phyloP scores from a whole-genome alignment of 2,113 vertebrate species.

The Shinisaurus crocodilurus region DNA sequence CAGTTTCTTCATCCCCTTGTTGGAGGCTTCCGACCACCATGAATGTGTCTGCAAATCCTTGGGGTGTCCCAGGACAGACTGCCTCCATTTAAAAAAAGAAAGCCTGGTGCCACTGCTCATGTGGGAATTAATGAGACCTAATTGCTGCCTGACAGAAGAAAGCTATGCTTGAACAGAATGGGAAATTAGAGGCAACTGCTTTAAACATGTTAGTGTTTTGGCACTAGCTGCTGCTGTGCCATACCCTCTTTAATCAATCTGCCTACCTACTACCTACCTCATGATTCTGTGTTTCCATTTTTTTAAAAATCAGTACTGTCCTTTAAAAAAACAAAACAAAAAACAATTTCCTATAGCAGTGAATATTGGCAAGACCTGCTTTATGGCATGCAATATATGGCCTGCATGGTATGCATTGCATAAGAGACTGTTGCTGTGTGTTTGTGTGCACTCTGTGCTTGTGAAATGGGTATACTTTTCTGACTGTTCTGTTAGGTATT shows the following conservation, averaged over 20 bases:
- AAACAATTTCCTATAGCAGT: neutral
- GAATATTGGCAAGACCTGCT: neutral
- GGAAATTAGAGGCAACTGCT: neutral
- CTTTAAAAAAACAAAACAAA: neutral
- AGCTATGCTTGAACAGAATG: neutral
- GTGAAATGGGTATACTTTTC: neutral
- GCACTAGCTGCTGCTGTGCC: no score
- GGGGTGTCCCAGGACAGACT: neutral
- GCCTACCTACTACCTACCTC: neutral
- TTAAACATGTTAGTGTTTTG: neutral
- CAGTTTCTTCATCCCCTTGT: neutral
- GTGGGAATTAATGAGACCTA: neutral
- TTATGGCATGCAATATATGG: no score
- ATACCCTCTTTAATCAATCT: neutral
- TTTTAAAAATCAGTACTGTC: neutral
- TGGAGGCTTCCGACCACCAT: neutral
- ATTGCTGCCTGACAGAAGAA: neutral
- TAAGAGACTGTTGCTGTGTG: neutral
- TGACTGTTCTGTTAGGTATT: neutral
- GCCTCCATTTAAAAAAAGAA: neutral
- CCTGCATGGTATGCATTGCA: neutral
- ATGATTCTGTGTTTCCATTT: neutral
- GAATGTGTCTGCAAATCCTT: neutral
- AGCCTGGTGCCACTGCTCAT: neutral
- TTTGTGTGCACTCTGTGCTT: neutral